Evolutionary conservation across 2,888 invertebrate genomes (phyloP), one percentile per base, ranked within the genome.

Genomic region (Amphimallon solstitiale): DNA sequence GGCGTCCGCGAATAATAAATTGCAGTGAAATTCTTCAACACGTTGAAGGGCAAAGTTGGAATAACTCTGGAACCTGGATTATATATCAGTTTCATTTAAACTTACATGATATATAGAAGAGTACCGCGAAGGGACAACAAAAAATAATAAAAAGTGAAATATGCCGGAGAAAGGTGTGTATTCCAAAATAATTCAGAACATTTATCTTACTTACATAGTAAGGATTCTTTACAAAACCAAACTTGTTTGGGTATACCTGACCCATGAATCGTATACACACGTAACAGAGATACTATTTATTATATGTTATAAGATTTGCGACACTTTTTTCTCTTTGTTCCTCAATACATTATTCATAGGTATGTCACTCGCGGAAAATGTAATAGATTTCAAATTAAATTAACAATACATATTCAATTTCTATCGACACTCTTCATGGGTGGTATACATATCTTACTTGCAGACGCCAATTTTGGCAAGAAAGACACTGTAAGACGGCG

Each of bases 171-270:
- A 68, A 66, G 66, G 63, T 45, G 66, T 63, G 67, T 65, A 65
- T 65, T 70, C 67, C 72, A 65, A 71, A 68, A 67, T 69, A 71
- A 71, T 72, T 71, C 66, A 54, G 67, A 54, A 66, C 70, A 70
- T 72, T 71, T 71, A 72, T 72, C 72, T 72, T 72, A 60, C 71
- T 70, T 70, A 71, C 68, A 68, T 70, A 62, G 66, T 60, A 54
- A 68, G 68, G 56, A 68, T 69, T 68, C 68, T 70, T 67, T 66
- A 65, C 59, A 60, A 56, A 65, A 67, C 64, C 67, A 54, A 54
- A 69, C 64, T 67, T 69, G 68, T 67, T 67, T 60, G 59, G 69
- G 62, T 65, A 66, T 34, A 52, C 54, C 54, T 21, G 66, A 37
- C 21, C 51, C 51, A 59, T 46, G 49, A 49, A 49, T 65, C 29